These are phyloP conservation scores for Amphipyra berbera DNA, from an alignment of 2,888 invertebrate species.

Conservation along the genomic window DNA sequence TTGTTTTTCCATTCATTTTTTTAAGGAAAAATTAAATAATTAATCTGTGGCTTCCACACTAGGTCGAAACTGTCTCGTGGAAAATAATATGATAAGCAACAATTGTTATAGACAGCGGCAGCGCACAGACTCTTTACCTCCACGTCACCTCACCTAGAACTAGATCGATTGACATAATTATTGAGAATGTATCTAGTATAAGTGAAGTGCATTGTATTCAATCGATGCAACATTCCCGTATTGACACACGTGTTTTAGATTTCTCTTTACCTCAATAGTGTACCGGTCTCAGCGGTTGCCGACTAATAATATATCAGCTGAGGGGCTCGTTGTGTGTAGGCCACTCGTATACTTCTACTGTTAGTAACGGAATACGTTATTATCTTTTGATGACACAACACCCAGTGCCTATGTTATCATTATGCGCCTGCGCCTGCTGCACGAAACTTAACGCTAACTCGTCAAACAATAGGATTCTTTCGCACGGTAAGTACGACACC, in stretches of 20 bases:
- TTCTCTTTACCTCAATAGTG: constrained; percentile 76
- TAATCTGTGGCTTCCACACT: too few relatives aligned
- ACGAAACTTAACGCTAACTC: constrained; percentile 42
- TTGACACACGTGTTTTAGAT: constrained; percentile 66
- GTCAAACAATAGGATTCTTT: constrained; percentile 49
- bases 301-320: constrained; percentile 74
- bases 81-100: too few relatives aligned
- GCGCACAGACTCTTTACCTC: constrained; percentile 18
- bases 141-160: constrained; percentile 38
- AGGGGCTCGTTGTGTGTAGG: constrained; percentile 71
- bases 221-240: constrained; percentile 60
- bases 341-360: constrained; percentile 74
- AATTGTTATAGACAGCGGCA: constrained; percentile 5
- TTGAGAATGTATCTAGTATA: constrained; percentile 25
- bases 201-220: constrained; percentile 64
- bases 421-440: constrained; percentile 24
- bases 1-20: too few relatives aligned
- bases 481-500: constrained; percentile 38
- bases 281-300: constrained; percentile 70
- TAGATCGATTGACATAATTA: constrained; percentile 53
- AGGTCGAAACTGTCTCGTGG: too few relatives aligned
- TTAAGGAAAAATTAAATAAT: too few relatives aligned
- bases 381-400: constrained; percentile 76
- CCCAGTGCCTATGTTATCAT: constrained; percentile 34
- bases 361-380: constrained; percentile 82